A percentile compares a stretch with the other conserved stretches of the same genome.
Conservation (phyloP, 2,888 invertebrate species). For the Rhagium mordax region DNA sequence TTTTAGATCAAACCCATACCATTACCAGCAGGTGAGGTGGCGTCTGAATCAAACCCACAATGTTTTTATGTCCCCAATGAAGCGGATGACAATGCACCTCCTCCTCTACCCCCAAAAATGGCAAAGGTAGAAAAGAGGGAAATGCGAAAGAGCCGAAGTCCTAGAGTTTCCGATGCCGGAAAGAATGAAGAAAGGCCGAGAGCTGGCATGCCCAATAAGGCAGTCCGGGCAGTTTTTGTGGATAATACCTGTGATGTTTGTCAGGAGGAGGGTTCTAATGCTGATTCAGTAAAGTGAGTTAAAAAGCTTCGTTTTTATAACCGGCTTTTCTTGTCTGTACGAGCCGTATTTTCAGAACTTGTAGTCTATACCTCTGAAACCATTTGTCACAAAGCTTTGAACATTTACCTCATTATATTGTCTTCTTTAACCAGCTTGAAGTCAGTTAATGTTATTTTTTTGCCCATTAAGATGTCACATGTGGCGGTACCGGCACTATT, state of each 20-base stretch:
- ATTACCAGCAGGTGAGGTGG: constrained; percentile 81
- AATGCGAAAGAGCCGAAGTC: constrained; percentile 50
- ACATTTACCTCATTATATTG: no score
- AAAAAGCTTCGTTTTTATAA: no score
- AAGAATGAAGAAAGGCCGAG: constrained; percentile 4
- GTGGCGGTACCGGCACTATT: no score
- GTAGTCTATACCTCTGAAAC: no score
- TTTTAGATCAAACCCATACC: constrained; percentile 83
- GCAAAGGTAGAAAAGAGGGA: constrained; percentile 44
- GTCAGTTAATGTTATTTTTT: no score
- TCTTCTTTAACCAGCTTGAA: no score
- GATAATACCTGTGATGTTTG: constrained; percentile 81
- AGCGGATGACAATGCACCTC: constrained; percentile 73
- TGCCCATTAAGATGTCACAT: no score
- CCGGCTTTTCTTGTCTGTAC: no score
- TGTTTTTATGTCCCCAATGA: constrained; percentile 85
- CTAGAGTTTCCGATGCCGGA: constrained; percentile 39
- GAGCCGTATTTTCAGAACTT: no score
- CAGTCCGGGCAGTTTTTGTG: neutral
- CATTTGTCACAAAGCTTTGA: no score
- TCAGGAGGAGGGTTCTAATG: constrained; percentile 73
- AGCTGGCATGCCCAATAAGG: constrained; percentile 21
- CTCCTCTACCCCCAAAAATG: constrained; percentile 48
- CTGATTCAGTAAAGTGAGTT: constrained; percentile 80
- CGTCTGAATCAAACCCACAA: constrained; percentile 79